These are phyloP conservation scores for Hiodon tergisus DNA, from an alignment of 2,113 vertebrate species.

Conservation along the genomic window DNA sequence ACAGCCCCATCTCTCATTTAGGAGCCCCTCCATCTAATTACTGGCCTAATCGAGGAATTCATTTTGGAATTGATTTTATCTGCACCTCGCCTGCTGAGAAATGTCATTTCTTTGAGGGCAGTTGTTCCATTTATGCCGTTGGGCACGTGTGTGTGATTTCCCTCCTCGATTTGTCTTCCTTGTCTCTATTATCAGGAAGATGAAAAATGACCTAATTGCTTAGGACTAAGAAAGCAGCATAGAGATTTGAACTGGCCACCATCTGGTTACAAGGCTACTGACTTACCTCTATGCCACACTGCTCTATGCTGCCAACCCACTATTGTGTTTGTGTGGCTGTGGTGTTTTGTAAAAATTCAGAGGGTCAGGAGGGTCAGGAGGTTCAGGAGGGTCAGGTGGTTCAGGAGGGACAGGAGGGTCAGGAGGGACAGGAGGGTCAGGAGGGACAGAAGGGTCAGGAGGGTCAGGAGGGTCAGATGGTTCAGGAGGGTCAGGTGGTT, in stretches of 20 bases:
- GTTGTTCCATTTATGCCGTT: not conserved
- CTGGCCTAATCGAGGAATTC: slow-evolving; percentile 41
- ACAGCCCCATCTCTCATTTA: slow-evolving; percentile 31
- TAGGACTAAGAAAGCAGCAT: no score
- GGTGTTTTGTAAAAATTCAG: not conserved
- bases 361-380: not conserved
- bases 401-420: not conserved
- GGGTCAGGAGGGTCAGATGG: no score
- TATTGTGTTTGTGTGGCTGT: no score
- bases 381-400: no score
- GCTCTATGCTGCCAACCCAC: no score
- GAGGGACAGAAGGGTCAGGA: not conserved
- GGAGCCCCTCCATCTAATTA: slow-evolving; percentile 40
- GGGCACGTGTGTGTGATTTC: slow-evolving; percentile 19
- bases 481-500: no score
- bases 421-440: not conserved
- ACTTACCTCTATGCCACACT: no score
- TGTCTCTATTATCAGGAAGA: slow-evolving; percentile 10
- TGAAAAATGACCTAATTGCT: no score
- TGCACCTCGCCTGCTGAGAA: slow-evolving; percentile 31
- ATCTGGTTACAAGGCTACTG: no score
- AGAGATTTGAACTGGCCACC: no score
- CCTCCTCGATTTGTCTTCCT: slow-evolving; percentile 5
- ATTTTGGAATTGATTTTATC: slow-evolving; percentile 40
- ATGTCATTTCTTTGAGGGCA: slow-evolving; percentile 25